Percentiles rank a stretch among this genome's conserved stretches.
These are phyloP conservation scores for Aleiodes alternator DNA, from an alignment of 2,888 invertebrate species.

Conservation along the genomic window DNA sequence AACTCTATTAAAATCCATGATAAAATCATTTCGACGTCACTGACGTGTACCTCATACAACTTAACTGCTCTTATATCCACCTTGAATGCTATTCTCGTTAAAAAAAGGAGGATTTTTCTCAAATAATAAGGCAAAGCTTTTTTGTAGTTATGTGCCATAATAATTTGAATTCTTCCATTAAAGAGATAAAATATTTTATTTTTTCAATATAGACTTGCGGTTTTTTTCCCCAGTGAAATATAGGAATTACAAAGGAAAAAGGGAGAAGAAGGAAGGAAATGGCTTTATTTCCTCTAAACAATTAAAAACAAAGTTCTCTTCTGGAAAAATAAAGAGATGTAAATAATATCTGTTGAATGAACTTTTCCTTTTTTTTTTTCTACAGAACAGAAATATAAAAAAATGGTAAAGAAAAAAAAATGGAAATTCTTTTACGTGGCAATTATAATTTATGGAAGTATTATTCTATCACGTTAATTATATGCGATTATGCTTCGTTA, in stretches of 20 bases:
- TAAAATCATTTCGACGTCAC: constrained; percentile 2
- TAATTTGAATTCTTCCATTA: too few species aligned
- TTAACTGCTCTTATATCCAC: too few species aligned
- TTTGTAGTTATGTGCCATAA: too few species aligned
- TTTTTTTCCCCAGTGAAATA: background rate
- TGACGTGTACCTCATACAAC: too few species aligned
- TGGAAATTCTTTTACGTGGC: background rate
- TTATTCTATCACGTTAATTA: constrained; percentile 33
- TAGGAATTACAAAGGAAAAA: background rate
- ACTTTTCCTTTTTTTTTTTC: too few species aligned
- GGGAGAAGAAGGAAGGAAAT: background rate
- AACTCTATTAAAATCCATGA: constrained; percentile 22
- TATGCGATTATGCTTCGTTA: constrained; percentile 39
- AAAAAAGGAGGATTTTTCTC: too few species aligned
- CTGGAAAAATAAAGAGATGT: too few species aligned
- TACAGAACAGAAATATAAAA: too few species aligned
- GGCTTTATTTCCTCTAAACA: background rate
- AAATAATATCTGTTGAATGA: too few species aligned
- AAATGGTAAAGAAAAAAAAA: background rate
- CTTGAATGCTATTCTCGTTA: background rate
- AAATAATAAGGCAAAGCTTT: too few species aligned
- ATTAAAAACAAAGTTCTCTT: background rate
- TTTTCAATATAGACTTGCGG: too few species aligned
- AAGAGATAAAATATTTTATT: too few species aligned
- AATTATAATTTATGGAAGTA: constrained; percentile 6